Evolutionary conservation across 2,888 invertebrate genomes (phyloP), one percentile per base, ranked within the genome.

Genomic region (Drosophila cracens): DNA sequence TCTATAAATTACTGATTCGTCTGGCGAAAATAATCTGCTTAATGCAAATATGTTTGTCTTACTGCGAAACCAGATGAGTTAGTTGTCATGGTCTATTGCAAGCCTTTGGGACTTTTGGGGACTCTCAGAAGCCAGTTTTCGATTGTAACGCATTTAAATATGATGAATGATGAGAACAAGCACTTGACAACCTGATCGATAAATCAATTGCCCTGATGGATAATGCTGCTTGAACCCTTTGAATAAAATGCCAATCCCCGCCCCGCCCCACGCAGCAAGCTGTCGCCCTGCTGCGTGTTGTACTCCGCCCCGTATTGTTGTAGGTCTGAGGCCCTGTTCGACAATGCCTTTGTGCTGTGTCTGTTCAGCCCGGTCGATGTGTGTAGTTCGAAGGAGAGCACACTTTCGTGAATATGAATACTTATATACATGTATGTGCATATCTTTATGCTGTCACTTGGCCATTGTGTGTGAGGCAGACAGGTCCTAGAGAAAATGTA

Each of bases 101-200:
- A 31, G 36, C 38, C 49, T 43, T 62, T 46, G 58, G 7, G 31
- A 11, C 57, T 33, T 62, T 49, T 36, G 29, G 46, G 18, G 51
- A 33, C 53, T 38, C 61, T 70, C 54, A 67, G 79, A 58, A 27
- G 57, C 53, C 64, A 59, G 54, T 33, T 57, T 72, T 76, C 70
- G 72, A 71, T 70, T 77, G 74, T 77, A 72, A 75, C 80, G 76
- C 81, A 82, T 81, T 74, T 83, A 83, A 89, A 86, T 83, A 83
- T 82, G 87, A 87, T 80, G 82, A 82, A 82, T 70, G 82, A 83
- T 79, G 85, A 88, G 87, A 88, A 90, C 80, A 80, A 75, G 78
- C 79, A 83, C 91, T 91, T 90, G 87, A 90, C 80, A 82, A 85
- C 71, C 85, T 90, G 91, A 91, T 90, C 89, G 90, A 90, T 90